These are phyloP conservation scores for Nipponacmea schrenckii DNA, from an alignment of 2,888 invertebrate species.

Conservation along the genomic window DNA sequence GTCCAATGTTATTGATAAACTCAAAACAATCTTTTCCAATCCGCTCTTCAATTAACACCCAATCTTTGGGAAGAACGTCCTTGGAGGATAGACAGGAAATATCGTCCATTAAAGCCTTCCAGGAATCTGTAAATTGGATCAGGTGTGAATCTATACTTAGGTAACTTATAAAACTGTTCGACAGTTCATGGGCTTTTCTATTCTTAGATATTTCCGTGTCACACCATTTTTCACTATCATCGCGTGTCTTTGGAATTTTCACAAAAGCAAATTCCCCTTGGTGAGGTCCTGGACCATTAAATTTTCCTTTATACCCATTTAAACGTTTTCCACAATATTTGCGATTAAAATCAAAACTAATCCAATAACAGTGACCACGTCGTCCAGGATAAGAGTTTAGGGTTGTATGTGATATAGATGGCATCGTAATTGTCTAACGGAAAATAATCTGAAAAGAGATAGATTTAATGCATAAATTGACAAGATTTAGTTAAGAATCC, in stretches of 20 bases:
- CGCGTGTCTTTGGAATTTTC: not conserved
- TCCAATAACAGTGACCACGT: not conserved
- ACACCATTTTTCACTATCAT: not conserved
- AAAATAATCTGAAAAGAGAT: not conserved
- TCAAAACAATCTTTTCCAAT: not conserved
- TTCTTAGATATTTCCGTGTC: not conserved
- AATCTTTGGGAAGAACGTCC: not conserved
- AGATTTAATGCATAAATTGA: not conserved
- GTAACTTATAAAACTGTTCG: not conserved
- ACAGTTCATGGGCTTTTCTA: not conserved
- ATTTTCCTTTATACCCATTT: not conserved
- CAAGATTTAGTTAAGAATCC: too few species aligned
- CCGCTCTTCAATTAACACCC: not conserved
- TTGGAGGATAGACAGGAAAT: not conserved
- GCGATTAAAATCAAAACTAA: not conserved
- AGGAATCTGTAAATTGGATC: not conserved
- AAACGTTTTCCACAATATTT: not conserved
- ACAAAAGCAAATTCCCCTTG: not conserved
- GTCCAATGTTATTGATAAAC: not conserved
- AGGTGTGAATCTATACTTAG: not conserved
- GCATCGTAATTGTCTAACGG: not conserved
- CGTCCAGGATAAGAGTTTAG: not conserved
- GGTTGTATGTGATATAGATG: not conserved
- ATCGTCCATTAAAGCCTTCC: conserved; percentile 1
- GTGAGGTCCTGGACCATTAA: not conserved